phyloP scores from a whole-genome alignment of 2,113 vertebrate genomes.

The Eubucco bourcierii region DNA sequence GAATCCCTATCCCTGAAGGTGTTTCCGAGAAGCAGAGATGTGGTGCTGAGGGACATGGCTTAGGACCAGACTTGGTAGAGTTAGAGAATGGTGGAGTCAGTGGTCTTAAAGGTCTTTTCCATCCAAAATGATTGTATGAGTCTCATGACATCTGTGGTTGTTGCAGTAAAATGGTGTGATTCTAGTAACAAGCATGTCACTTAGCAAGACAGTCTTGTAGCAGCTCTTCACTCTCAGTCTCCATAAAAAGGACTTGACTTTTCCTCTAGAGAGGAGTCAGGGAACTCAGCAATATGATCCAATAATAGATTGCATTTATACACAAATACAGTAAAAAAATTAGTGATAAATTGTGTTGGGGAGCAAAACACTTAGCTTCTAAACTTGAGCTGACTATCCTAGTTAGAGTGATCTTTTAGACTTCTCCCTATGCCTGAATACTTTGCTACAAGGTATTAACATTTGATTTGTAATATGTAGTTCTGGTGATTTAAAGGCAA shows the following conservation, averaged over 20 bases:
- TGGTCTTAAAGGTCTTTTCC: too few relatives aligned
- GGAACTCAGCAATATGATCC: neutral
- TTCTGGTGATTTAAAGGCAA: neutral
- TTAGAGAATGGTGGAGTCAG: too few relatives aligned
- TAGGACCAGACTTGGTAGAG: too few relatives aligned
- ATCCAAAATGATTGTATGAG: too few relatives aligned
- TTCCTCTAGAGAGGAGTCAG: neutral
- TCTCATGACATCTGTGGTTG: neutral
- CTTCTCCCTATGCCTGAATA: neutral
- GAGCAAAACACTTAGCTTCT: neutral
- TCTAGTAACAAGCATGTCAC: neutral
- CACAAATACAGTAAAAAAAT: neutral
- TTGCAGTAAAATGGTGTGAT: neutral
- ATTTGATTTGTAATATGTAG: neutral
- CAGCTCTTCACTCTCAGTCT: neutral
- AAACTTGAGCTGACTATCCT: neutral
- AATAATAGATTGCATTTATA: neutral
- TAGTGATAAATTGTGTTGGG: neutral
- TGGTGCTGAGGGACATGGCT: too few relatives aligned
- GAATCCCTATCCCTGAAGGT: too few relatives aligned
- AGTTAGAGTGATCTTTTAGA: neutral
- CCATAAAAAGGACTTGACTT: neutral
- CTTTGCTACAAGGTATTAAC: neutral
- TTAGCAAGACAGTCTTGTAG: neutral
- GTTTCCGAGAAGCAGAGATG: too few relatives aligned